A percentile compares a stretch with the other conserved stretches of the same genome.
Evolutionary conservation across 2,888 invertebrate genomes (phyloP).

Genomic region (Zeuzera pyrina): DNA sequence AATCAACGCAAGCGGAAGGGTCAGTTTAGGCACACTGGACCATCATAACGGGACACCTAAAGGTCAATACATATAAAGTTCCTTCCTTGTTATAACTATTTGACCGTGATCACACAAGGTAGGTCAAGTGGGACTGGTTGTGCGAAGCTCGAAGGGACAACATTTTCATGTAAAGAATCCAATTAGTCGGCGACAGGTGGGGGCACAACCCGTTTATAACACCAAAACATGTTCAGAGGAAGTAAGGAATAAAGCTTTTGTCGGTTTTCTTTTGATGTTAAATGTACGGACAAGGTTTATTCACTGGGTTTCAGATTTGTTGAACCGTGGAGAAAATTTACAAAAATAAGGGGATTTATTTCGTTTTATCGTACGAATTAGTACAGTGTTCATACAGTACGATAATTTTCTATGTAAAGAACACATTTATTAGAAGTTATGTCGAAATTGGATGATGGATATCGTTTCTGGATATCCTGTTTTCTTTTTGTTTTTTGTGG

Average conservation of each 20-base stretch:
- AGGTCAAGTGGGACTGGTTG: constrained; percentile 29
- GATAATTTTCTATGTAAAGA: neutral
- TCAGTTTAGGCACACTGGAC: constrained; percentile 21
- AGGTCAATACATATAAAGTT: constrained; percentile 17
- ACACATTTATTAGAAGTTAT: neutral
- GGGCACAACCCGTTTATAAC: constrained; percentile 26
- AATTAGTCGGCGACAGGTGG: constrained; percentile 54
- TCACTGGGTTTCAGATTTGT: too few species aligned
- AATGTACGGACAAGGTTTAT: constrained; percentile 6
- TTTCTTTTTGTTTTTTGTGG: too few species aligned
- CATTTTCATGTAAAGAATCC: constrained; percentile 57
- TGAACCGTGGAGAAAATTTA: too few species aligned
- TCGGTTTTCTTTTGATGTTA: constrained; percentile 23
- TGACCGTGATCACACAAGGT: constrained; percentile 13
- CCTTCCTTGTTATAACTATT: constrained; percentile 11
- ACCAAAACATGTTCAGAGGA: constrained; percentile 32
- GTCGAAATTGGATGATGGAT: too few species aligned
- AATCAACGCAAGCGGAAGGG: constrained; percentile 51
- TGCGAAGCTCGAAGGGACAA: constrained; percentile 31
- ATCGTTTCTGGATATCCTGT: too few species aligned
- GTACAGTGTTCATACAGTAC: too few species aligned
- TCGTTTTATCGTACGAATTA: too few species aligned
- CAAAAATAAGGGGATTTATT: too few species aligned
- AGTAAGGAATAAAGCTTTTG: constrained; percentile 17
- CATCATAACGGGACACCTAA: constrained; percentile 24